Percentiles rank a stretch among this genome's conserved stretches.
phyloP scores from a whole-genome alignment of 2,797 vertebrate species.

The Leptoclinus maculatus region DNA sequence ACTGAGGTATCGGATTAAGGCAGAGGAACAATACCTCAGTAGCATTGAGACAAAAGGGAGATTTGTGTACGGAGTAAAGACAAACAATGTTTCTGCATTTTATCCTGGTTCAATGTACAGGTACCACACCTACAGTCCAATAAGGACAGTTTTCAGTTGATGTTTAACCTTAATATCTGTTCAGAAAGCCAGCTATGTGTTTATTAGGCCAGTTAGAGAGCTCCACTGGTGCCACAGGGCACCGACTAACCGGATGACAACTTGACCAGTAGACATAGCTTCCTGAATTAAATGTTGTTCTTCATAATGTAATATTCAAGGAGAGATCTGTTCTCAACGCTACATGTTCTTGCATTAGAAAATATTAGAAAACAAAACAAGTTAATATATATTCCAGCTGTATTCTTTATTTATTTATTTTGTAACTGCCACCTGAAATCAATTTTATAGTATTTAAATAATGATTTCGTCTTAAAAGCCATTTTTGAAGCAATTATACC shows the following conservation, averaged over 20 bases:
- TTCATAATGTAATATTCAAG: constrained; percentile 4
- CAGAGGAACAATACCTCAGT: constrained; percentile 13
- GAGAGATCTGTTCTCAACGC: neutral
- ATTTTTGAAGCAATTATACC: neutral
- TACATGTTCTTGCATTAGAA: neutral
- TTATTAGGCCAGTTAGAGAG: constrained; percentile 26
- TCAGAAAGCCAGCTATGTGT: constrained; percentile 15
- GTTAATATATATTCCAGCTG: neutral
- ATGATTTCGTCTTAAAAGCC: constrained; percentile 2
- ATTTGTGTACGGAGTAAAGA: neutral
- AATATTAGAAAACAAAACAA: neutral
- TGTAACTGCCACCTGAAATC: neutral
- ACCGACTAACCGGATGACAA: constrained; percentile 20
- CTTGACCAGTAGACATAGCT: neutral
- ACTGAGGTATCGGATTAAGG: constrained; percentile 17
- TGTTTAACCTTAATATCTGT: constrained; percentile 12
- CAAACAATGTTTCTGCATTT: constrained; percentile 1
- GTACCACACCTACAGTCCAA: constrained; percentile 2
- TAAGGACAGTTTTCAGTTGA: constrained; percentile 1
- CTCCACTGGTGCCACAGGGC: neutral
- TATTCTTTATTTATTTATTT: neutral
- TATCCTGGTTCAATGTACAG: neutral
- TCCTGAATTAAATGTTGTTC: neutral
- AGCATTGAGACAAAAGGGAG: constrained; percentile 1
- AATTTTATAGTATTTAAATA: constrained; percentile 17